Percentiles rank a stretch among this genome's conserved stretches.
These are phyloP conservation scores for Sitobion miscanthi DNA, from an alignment of 1,140 invertebrate species.

Conservation along the genomic window DNA sequence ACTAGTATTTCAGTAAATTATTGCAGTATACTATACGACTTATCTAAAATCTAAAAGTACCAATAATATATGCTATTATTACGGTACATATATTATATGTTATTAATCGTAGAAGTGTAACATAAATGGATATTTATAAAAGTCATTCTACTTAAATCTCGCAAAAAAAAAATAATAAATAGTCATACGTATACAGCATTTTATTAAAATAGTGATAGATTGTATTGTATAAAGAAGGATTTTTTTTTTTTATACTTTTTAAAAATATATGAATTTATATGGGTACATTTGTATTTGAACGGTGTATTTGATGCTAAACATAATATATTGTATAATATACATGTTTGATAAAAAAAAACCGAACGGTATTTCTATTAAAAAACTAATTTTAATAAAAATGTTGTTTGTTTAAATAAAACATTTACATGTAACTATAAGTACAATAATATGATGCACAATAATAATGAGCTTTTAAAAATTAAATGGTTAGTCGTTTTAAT, in stretches of 20 bases:
- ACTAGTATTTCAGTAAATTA: not conserved
- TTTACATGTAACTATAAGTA: not conserved
- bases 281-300: not conserved
- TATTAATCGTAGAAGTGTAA: not conserved
- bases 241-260: not conserved
- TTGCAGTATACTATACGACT: not conserved
- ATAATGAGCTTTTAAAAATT: not conserved
- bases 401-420: not conserved
- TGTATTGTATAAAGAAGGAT: not conserved
- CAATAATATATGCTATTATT: not conserved
- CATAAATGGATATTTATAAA: not conserved
- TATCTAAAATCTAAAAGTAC: not conserved
- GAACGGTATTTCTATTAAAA: not conserved
- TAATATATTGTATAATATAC: not conserved
- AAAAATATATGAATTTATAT: not conserved
- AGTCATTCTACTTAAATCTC: not conserved
- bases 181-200: not conserved
- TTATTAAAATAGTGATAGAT: not conserved
- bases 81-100: not conserved
- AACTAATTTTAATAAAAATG: conserved; percentile 5
- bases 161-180: not conserved
- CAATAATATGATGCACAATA: not conserved
- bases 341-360: not conserved
- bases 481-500: not conserved
- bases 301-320: not conserved